Percentiles rank a stretch among this genome's conserved stretches.
Evolutionary conservation across 2,888 invertebrate genomes (phyloP).

Genomic region (Dicycla oo): DNA sequence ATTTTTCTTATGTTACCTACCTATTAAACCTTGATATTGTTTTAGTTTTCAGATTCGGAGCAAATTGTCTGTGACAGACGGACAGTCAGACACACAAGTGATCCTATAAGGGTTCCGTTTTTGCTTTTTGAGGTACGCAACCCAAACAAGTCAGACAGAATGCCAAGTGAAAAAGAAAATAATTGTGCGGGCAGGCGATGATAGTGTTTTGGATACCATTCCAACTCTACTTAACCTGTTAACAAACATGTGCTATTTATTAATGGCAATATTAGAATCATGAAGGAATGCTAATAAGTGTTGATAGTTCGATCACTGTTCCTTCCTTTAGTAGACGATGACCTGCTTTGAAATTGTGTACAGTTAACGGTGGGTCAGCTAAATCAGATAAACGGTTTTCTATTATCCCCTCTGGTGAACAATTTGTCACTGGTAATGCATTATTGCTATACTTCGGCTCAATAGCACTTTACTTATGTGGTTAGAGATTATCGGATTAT

Average conservation of each 20-base stretch:
- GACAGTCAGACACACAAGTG: no score
- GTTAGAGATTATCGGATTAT: constrained; percentile 31
- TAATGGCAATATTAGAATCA: neutral
- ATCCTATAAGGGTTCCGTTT: no score
- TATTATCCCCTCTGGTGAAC: constrained; percentile 40
- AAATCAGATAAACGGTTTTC: constrained; percentile 54
- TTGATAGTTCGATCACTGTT: neutral
- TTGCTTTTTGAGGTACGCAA: no score
- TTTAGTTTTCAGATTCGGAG: no score
- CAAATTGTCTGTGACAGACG: no score
- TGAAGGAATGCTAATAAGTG: constrained; percentile 3
- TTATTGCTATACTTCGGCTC: constrained; percentile 45
- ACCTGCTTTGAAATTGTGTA: constrained; percentile 34
- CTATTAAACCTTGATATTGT: no score
- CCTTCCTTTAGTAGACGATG: constrained; percentile 7
- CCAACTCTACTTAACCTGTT: neutral
- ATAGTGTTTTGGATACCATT: neutral
- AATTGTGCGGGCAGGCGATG: no score
- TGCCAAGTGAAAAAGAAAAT: no score
- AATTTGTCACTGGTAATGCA: constrained; percentile 54
- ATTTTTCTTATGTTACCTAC: no score
- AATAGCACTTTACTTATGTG: constrained; percentile 24
- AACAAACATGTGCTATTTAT: neutral
- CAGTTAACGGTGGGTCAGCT: constrained; percentile 30
- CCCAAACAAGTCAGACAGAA: no score